Percentiles rank a stretch among this genome's conserved stretches.
These are phyloP conservation scores for Columba janthina DNA, from an alignment of 2,113 vertebrate species.

Conservation along the genomic window DNA sequence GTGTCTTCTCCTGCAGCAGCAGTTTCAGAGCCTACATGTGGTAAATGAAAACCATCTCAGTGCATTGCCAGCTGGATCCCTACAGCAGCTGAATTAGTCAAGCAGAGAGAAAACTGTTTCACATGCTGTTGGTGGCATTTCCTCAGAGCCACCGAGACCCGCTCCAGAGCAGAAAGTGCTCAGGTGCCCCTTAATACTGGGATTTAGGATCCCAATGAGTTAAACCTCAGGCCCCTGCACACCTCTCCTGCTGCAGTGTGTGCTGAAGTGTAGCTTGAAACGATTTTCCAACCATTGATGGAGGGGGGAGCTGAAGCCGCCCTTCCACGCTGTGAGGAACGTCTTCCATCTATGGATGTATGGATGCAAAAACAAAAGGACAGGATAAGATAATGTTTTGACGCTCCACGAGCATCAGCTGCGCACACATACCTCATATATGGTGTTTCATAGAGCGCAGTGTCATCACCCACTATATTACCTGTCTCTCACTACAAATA, in stretches of 20 bases:
- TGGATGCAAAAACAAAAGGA: background rate
- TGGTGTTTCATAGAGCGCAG: background rate
- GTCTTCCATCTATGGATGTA: fast-evolving
- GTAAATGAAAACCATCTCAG: background rate
- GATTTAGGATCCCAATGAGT: background rate
- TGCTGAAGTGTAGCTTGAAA: background rate
- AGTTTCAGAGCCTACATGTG: background rate
- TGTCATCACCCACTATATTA: background rate
- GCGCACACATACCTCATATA: background rate
- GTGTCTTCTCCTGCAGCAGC: background rate
- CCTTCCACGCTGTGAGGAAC: background rate
- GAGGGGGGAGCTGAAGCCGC: background rate
- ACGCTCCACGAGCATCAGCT: background rate
- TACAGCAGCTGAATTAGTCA: background rate
- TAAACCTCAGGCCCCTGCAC: background rate
- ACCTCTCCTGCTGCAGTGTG: background rate
- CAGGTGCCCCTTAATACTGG: background rate
- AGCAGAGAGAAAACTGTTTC: background rate
- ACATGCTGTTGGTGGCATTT: background rate
- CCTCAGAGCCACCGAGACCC: background rate
- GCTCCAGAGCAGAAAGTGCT: background rate
- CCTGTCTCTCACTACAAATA: background rate
- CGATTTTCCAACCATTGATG: background rate
- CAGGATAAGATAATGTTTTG: background rate
- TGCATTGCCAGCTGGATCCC: background rate